These are phyloP conservation scores for Bradysia coprophila DNA, from an alignment of 1,140 invertebrate species.

Conservation along the genomic window DNA sequence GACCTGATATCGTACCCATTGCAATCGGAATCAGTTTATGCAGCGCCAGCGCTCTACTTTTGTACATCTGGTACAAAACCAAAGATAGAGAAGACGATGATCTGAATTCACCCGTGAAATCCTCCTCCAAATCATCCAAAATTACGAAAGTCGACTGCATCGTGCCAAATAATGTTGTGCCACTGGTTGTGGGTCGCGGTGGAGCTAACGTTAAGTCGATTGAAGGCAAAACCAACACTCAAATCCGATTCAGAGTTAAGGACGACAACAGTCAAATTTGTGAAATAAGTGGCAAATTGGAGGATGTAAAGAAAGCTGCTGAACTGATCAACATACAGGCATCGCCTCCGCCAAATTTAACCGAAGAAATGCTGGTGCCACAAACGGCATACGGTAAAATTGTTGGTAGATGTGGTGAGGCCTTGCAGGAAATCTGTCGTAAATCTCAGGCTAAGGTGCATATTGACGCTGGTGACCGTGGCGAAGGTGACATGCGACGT, in stretches of 20 bases:
- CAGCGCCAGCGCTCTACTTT: conserved; percentile 19
- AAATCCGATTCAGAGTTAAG: conserved; percentile 41
- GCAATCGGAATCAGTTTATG: conserved; percentile 20
- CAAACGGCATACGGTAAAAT: conserved; percentile 40
- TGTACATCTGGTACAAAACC: conserved; percentile 20
- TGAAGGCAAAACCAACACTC: conserved; percentile 44
- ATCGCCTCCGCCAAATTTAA: conserved; percentile 39
- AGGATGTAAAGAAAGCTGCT: conserved; percentile 45
- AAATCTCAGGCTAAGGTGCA: conserved; percentile 16
- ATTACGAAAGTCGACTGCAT: conserved; percentile 15
- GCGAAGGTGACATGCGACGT: conserved; percentile 15
- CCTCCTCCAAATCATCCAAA: not conserved
- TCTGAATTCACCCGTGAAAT: not conserved
- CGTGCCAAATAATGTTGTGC: conserved; percentile 19
- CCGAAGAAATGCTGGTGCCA: conserved; percentile 44
- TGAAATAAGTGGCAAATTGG: conserved; percentile 38
- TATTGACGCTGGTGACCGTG: conserved; percentile 10
- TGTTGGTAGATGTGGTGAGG: conserved; percentile 48
- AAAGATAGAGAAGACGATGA: conserved; percentile 14
- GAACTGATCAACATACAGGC: conserved; percentile 50
- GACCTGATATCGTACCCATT: conserved; percentile 4
- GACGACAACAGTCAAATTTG: conserved; percentile 33
- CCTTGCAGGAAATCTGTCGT: conserved; percentile 43
- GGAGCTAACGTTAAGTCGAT: conserved; percentile 50
- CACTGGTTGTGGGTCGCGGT: conserved; percentile 35